Evolutionary conservation across 2,888 invertebrate genomes (phyloP).

Genomic region (Halictus quadricinctus): DNA sequence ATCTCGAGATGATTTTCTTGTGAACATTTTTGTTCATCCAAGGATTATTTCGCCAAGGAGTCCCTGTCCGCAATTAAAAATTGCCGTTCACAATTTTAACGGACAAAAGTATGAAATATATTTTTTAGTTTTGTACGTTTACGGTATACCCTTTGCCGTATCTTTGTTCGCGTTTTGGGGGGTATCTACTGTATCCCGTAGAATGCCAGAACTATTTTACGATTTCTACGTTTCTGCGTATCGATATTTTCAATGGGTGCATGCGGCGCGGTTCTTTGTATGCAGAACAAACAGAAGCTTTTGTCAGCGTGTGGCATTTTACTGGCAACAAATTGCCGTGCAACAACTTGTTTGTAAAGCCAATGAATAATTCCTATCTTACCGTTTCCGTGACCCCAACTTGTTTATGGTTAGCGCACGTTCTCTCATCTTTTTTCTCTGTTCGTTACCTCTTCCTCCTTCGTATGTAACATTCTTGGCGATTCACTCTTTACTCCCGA

Average conservation of each 20-base stretch:
- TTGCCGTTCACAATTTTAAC: no score
- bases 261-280: neutral
- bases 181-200: neutral
- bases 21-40: no score
- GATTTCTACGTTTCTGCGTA: neutral
- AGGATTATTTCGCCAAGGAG: no score
- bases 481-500: slow-evolving; percentile 18
- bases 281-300: slow-evolving; percentile 18
- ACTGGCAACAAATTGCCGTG: slow-evolving; percentile 26
- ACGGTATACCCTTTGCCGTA: neutral
- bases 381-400: slow-evolving; percentile 39
- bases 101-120: no score
- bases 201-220: neutral
- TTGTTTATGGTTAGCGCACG: slow-evolving; percentile 6
- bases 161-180: neutral
- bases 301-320: slow-evolving; percentile 14
- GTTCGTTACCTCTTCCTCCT: neutral
- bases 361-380: slow-evolving; percentile 35
- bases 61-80: no score
- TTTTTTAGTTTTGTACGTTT: neutral
- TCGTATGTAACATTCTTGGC: slow-evolving; percentile 16
- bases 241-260: neutral
- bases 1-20: neutral
- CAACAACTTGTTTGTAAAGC: slow-evolving; percentile 41
- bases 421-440: slow-evolving; percentile 14